Evolutionary conservation across 2,113 vertebrate species (phyloP), one percentile per base, ranked within the genome.

Genomic region (Ceyx cyanopectus): DNA sequence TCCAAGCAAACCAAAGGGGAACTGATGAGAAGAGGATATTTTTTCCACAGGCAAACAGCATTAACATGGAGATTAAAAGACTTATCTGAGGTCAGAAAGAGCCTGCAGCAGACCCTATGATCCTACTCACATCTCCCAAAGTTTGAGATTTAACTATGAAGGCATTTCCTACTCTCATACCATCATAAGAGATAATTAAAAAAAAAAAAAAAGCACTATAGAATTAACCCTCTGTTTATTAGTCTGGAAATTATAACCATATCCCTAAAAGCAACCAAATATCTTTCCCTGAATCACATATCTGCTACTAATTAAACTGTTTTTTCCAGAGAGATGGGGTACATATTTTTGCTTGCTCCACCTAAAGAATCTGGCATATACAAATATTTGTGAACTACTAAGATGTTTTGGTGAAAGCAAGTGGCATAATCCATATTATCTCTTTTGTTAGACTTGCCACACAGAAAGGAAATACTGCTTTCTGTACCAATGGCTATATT

Each of bases 341-440:
- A 62, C 45, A 32, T 20, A 27, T 62, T 46, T 93, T 50, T 50
- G 3, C 37, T 89, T 51, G 29, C 29, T 67, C 8, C 37, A 18
- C n/a, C 54, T 57, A 22, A 76, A 94, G 18, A 75, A 70, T 70
- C 34, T 57, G 32, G 54, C 53, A 76, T 80, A 85, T 54, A 88
- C 87, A 88, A 96, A 92, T 72, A 96, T 95, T 95, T 94, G 92
- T 48, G 41, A 80, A 86, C 43, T 69, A 66, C 14, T 77, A 34
- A 91, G 58, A 69, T 54, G 73, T 76, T 68, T 63, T 58, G 75
- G 72, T 92, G 68, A 94, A 93, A 93, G 34, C 77, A 89, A 96
- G 87, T 40, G 6, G 5, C 69, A 34, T 89, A 51, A 68, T 27
- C 92, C 77, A 85, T 50, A 1, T 79, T 8, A 88, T 53, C 19